Percentiles rank a stretch among this genome's conserved stretches.
Evolutionary conservation across 1,140 invertebrate species (phyloP).

Genomic region (Cheumatopsyche charites): DNA sequence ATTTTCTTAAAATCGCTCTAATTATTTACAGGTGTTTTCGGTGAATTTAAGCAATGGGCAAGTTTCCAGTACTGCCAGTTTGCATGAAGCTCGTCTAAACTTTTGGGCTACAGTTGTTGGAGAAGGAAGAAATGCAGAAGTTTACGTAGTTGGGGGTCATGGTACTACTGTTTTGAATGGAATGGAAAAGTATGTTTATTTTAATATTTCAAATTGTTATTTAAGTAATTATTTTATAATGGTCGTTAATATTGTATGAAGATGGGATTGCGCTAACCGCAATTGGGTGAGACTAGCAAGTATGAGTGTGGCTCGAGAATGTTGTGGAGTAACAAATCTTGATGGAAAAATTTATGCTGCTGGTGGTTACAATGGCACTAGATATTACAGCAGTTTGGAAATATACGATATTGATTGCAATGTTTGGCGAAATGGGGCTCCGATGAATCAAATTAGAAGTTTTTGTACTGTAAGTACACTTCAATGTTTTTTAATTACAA

Average conservation of each 20-base stretch:
- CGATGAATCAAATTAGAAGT: neutral
- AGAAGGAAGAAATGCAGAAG: neutral
- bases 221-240: neutral
- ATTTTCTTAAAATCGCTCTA: no score
- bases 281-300: neutral
- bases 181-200: neutral
- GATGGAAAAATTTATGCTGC: constrained; percentile 6
- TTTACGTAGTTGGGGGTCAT: neutral
- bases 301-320: neutral
- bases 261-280: neutral
- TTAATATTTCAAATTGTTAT: neutral
- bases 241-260: neutral
- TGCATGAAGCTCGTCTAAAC: neutral
- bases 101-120: neutral
- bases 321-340: neutral
- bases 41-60: neutral
- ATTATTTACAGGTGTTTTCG: neutral
- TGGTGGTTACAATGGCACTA: neutral
- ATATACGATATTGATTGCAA: neutral
- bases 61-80: no score
- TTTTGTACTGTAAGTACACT: neutral
- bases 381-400: neutral
- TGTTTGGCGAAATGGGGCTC: neutral
- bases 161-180: neutral
- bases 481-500: neutral